Evolutionary conservation across 2,797 vertebrate species (phyloP), one percentile per base, ranked within the genome.

Genomic region (Anguilla marmorata): DNA sequence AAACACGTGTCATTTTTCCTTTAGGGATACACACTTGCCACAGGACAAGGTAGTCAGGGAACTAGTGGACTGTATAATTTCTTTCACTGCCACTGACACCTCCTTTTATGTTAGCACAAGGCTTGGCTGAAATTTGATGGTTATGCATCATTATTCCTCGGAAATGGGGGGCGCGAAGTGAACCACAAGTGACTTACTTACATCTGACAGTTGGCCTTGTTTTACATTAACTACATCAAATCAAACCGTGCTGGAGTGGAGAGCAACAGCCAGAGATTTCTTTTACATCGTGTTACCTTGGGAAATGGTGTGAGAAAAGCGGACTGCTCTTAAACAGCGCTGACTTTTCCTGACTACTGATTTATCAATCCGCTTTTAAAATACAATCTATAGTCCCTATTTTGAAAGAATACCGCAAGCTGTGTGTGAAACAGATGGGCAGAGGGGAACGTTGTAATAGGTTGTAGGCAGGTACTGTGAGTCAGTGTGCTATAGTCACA

Each of bases 161-260:
- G 93, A 96, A 96, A 96, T 94, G 94, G 93, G 94, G 94, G 94
- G 93, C 94, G 92, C 94, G 92, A 91, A 95, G 95, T 95, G 93
- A 94, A 94, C 93, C 89, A 91, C 92, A 93, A 94, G 92, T 93
- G 94, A 94, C 94, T 94, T 93, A 93, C 93, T 95, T 94, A 93
- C 92, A 94, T 94, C 94, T 96, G 95, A 96, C 95, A 95, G 94
- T 93, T 95, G 94, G 94, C 94, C 94, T 95, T 96, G 95, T 96
- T 96, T 94, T 96, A 96, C 95, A 96, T 96, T 95, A 96, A 95
- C 94, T 93, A 95, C 95, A 95, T 96, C 93, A 96, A 95, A 95
- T 95, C 94, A 94, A 94, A 95, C 93, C 91, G 92, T 90, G 86
- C 92, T 92, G 93, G 91, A 94, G 92, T 93, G 86, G 89, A 94